phyloP scores from a whole-genome alignment of 2,797 vertebrate genomes.

The Diplodus sargus region DNA sequence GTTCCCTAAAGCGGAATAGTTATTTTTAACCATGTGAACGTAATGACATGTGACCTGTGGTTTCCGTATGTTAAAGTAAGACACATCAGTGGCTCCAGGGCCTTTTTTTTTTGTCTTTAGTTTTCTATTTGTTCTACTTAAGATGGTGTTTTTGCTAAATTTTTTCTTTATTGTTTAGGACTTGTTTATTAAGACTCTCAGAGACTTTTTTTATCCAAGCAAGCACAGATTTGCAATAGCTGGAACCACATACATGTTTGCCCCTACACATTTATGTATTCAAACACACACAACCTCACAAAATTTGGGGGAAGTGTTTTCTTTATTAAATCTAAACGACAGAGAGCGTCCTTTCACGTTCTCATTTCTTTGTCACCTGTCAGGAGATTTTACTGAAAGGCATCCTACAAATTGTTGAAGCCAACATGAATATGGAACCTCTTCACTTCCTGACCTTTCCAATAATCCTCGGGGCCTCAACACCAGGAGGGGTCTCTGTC shows the following conservation, averaged over 20 bases:
- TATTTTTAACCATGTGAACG: conserved; percentile 61
- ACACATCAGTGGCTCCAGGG: background rate
- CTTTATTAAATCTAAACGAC: background rate
- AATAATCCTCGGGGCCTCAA: conserved; percentile 72
- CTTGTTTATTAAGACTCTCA: too few species aligned
- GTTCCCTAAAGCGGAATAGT: conserved; percentile 24
- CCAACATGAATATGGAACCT: conserved; percentile 87
- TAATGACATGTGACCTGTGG: conserved; percentile 41
- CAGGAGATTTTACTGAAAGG: conserved; percentile 94
- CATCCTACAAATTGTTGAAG: conserved; percentile 91
- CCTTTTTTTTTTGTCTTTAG: background rate
- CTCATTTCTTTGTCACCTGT: conserved; percentile 30
- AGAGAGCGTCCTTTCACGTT: background rate
- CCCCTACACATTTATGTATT: background rate
- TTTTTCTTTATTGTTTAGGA: too few species aligned
- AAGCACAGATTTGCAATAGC: too few species aligned
- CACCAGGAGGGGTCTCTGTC: conserved; percentile 63
- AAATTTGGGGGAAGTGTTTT: background rate
- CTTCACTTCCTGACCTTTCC: conserved; percentile 93
- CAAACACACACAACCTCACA: too few species aligned
- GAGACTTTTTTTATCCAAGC: too few species aligned
- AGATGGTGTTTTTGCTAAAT: background rate
- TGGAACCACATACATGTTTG: too few species aligned
- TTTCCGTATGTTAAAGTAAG: conserved; percentile 25
- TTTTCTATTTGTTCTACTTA: background rate